A percentile compares a stretch with the other conserved stretches of the same genome.
These are phyloP conservation scores for Amphipyra tragopoginis DNA, from an alignment of 2,888 invertebrate species.

Conservation along the genomic window DNA sequence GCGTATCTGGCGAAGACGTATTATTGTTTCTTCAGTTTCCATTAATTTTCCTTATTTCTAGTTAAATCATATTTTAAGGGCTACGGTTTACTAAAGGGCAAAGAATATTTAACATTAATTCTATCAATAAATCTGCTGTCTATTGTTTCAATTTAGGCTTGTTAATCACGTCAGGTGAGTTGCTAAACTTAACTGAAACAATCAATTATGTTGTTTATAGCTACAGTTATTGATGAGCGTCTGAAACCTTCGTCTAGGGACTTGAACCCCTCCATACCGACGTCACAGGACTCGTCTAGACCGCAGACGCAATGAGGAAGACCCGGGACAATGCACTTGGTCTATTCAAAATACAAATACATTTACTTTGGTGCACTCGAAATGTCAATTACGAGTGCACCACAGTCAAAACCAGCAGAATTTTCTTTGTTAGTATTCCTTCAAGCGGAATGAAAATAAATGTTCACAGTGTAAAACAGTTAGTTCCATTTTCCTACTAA, in stretches of 20 bases:
- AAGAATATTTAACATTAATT: constrained; percentile 5
- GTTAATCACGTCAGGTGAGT: constrained; percentile 20
- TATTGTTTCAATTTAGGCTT: constrained; percentile 5
- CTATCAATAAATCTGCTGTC: constrained; percentile 9
- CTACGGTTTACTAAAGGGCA: constrained; percentile 1
- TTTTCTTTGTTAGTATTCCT: background rate
- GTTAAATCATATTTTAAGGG: background rate
- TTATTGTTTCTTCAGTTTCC: too few relatives aligned
- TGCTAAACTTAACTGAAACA: constrained; percentile 8
- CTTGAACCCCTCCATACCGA: constrained; percentile 63
- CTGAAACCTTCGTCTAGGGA: constrained; percentile 55
- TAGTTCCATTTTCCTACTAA: background rate
- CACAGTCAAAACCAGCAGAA: background rate
- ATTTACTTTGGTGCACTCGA: background rate
- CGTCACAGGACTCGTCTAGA: constrained; percentile 78
- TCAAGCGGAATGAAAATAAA: background rate
- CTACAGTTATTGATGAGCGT: constrained; percentile 49
- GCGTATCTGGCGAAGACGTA: too few relatives aligned
- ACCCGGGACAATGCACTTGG: constrained; percentile 70
- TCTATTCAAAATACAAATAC: constrained; percentile 9
- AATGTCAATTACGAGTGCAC: background rate
- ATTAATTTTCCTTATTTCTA: background rate
- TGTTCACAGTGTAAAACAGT: background rate
- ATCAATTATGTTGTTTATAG: constrained; percentile 36
- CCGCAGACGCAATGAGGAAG: constrained; percentile 73